phyloP scores from a whole-genome alignment of 2,113 vertebrate species.

The Eclectus roratus region DNA sequence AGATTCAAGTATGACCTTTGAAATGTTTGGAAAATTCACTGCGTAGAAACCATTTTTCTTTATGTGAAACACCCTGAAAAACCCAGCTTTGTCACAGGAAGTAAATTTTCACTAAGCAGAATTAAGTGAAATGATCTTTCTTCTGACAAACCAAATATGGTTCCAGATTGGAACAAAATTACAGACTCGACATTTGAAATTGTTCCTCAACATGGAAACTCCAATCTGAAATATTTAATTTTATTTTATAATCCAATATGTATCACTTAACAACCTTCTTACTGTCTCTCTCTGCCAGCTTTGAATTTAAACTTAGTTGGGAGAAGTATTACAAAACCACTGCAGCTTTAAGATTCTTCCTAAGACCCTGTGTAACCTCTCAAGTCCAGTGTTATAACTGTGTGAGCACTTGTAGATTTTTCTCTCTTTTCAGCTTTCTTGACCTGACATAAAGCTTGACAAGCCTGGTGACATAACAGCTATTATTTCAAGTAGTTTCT shows the following conservation, averaged over 20 bases:
- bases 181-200: neutral
- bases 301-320: neutral
- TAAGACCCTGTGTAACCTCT: neutral
- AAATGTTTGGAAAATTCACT: neutral
- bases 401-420: slow-evolving; percentile 7
- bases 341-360: neutral
- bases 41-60: neutral
- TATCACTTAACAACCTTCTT: neutral
- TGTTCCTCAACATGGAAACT: neutral
- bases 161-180: neutral
- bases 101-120: neutral
- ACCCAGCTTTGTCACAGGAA: neutral
- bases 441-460: slow-evolving; percentile 57
- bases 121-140: neutral
- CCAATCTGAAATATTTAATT: neutral
- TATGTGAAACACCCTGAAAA: neutral
- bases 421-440: slow-evolving; percentile 14
- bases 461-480: slow-evolving; percentile 43
- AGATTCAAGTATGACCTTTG: neutral
- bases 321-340: neutral
- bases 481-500: slow-evolving; percentile 70
- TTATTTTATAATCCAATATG: neutral
- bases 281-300: neutral
- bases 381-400: slow-evolving; percentile 54
- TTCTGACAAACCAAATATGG: neutral